phyloP scores from a whole-genome alignment of 37 sponge, comb jelly and placozoan species.

The Diacarnus erythraeanus region DNA sequence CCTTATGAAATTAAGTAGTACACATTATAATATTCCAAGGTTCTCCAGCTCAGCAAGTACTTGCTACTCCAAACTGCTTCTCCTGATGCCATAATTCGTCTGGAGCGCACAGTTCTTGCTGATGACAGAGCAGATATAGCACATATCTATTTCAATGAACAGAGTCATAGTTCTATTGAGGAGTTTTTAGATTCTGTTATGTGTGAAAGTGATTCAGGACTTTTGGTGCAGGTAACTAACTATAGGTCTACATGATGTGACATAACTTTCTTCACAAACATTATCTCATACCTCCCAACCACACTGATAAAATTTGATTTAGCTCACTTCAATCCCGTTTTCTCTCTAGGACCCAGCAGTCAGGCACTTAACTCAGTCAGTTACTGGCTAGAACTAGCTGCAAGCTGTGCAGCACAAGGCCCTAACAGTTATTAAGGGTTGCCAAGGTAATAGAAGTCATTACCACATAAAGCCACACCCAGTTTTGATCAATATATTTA shows the following conservation, averaged over 20 bases:
- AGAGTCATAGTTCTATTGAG: constrained; percentile 43
- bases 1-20: background rate
- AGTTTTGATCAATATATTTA: too few relatives aligned
- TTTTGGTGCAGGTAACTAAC: constrained; percentile 16
- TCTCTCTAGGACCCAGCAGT: too few relatives aligned
- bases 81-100: constrained; percentile 67
- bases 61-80: constrained; percentile 65
- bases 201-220: background rate
- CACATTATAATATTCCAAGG: constrained; percentile 9
- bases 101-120: constrained; percentile 4
- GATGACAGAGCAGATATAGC: constrained; percentile 6
- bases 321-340: too few relatives aligned
- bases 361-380: too few relatives aligned
- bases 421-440: too few relatives aligned
- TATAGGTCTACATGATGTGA: background rate
- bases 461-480: too few relatives aligned
- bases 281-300: too few relatives aligned
- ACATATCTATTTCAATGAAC: constrained; percentile 32
- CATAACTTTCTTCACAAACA: too few relatives aligned
- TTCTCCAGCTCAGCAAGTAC: constrained; percentile 38
- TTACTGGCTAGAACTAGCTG: too few relatives aligned
- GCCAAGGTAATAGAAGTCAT: too few relatives aligned
- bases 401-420: too few relatives aligned
- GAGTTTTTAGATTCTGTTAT: constrained; percentile 17
- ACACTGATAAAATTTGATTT: too few relatives aligned